Evolutionary conservation across 2,113 vertebrate species (phyloP).

Genomic region (Mus spicilegus): DNA sequence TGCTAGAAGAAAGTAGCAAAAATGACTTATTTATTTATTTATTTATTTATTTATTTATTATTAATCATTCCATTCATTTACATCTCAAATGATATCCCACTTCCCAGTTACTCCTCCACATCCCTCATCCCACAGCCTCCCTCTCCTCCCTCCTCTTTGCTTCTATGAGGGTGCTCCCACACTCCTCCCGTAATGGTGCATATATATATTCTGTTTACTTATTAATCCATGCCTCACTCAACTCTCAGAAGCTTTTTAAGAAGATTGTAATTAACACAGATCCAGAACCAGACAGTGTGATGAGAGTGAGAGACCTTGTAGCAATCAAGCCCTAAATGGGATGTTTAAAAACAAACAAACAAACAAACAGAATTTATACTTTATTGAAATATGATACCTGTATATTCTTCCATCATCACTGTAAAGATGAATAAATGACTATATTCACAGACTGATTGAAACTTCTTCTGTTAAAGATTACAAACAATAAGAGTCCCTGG

Average conservation of each 20-base stretch:
- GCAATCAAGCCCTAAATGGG: not conserved
- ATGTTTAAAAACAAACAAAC: not conserved
- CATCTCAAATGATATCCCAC: too few relatives aligned
- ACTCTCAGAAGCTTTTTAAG: not conserved
- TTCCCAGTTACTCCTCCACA: too few relatives aligned
- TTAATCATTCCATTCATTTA: too few relatives aligned
- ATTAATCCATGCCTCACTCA: not conserved
- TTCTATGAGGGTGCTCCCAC: too few relatives aligned
- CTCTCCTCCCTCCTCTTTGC: too few relatives aligned
- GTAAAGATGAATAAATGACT: slow-evolving; percentile 93
- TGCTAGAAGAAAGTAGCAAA: not conserved
- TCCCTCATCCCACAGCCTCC: too few relatives aligned
- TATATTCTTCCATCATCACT: slow-evolving; percentile 90
- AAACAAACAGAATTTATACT: slow-evolving; percentile 87
- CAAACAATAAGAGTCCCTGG: not conserved
- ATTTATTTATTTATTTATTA: too few relatives aligned
- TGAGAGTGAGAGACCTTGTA: not conserved
- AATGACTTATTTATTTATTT: not conserved
- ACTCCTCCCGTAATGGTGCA: not conserved
- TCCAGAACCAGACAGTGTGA: not conserved
- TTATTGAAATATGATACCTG: slow-evolving; percentile 88
- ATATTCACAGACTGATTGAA: slow-evolving; percentile 87
- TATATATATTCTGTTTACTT: not conserved
- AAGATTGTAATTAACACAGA: not conserved
- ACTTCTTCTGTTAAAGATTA: slow-evolving; percentile 70